These are phyloP conservation scores for Dasysyrphus albostriatus DNA, from an alignment of 2,888 invertebrate species.

Conservation along the genomic window DNA sequence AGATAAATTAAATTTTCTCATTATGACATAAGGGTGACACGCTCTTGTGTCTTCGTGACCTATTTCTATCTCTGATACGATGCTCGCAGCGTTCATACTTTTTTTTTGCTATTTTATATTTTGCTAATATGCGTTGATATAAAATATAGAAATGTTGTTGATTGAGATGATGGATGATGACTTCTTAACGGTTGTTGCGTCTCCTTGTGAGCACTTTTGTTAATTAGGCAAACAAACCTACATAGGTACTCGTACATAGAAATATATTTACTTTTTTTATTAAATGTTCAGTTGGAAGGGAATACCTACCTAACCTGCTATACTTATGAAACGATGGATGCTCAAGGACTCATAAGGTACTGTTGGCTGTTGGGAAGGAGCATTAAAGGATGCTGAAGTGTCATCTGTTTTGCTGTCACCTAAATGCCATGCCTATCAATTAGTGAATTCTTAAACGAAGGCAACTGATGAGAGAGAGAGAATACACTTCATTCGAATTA, in stretches of 20 bases:
- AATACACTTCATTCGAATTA: constrained; percentile 15
- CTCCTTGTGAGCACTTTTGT: constrained; percentile 42
- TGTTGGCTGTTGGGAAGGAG: not conserved
- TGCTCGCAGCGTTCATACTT: not conserved
- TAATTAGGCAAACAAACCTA: constrained; percentile 45
- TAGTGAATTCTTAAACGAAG: constrained; percentile 38
- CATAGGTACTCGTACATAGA: not conserved
- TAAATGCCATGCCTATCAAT: constrained; percentile 49
- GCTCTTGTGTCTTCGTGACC: constrained; percentile 51
- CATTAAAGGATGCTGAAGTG: constrained; percentile 18
- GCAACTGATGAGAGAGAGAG: constrained; percentile 12
- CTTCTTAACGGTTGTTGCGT: constrained; percentile 49
- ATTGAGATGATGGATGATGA: constrained; percentile 63
- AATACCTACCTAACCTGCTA: not conserved
- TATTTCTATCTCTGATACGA: constrained; percentile 28
- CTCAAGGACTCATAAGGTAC: constrained; percentile 22
- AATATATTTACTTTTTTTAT: not conserved
- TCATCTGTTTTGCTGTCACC: constrained; percentile 42
- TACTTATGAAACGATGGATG: not conserved
- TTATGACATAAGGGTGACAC: constrained; percentile 55
- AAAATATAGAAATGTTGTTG: constrained; percentile 37
- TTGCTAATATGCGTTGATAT: constrained; percentile 21
- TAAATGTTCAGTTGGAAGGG: constrained; percentile 5
- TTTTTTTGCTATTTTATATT: not conserved
- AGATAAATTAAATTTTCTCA: constrained; percentile 61